Percentiles rank a stretch among this genome's conserved stretches.
phyloP scores from a whole-genome alignment of 1,140 invertebrate species.

The Brachionus rotundiformis region DNA sequence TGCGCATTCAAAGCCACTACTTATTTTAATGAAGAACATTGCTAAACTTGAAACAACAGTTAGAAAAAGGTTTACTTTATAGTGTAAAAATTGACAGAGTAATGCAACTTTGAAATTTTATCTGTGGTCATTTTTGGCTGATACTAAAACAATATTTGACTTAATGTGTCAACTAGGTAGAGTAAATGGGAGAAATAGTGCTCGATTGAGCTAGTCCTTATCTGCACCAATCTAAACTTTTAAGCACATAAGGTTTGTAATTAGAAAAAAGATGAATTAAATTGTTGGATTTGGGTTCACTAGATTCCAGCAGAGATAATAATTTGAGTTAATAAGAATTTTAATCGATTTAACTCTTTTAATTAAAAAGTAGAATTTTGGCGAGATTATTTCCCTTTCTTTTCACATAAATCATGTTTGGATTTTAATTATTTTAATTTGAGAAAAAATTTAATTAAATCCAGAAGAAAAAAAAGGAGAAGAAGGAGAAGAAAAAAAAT shows the following conservation, averaged over 20 bases:
- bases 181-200: neutral
- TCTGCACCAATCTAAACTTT: neutral
- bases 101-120: too few species aligned
- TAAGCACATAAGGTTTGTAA: conserved; percentile 46
- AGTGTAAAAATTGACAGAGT: too few species aligned
- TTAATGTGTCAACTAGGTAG: too few species aligned
- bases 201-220: neutral
- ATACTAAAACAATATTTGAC: too few species aligned
- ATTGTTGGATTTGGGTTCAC: conserved; percentile 27
- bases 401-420: conserved; percentile 35
- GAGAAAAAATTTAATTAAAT: conserved; percentile 27
- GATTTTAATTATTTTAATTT: conserved; percentile 48
- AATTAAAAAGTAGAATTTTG: neutral
- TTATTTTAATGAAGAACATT: too few species aligned
- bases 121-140: too few species aligned
- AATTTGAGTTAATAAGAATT: conserved; percentile 37
- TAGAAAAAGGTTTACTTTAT: too few species aligned
- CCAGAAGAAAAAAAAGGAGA: neutral
- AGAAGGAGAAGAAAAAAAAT: neutral
- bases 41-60: too few species aligned
- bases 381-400: conserved; percentile 30
- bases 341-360: conserved; percentile 41
- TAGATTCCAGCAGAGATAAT: conserved; percentile 50
- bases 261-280: neutral
- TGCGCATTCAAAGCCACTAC: too few species aligned